Evolutionary conservation across 1,140 invertebrate genomes (phyloP), one percentile per base, ranked within the genome.

Genomic region (Babylonia areolata): DNA sequence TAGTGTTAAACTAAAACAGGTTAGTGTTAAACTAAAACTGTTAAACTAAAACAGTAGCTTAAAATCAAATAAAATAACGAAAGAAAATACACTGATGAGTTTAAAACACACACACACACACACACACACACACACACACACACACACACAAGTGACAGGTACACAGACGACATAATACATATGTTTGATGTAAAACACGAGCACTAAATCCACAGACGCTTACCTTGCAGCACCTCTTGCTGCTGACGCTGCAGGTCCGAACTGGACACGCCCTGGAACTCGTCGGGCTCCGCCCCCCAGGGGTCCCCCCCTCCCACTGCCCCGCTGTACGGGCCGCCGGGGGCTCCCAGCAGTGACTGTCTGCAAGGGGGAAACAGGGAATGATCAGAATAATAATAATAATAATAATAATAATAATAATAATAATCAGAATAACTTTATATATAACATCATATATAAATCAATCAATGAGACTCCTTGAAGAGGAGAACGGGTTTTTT

Each of bases 221-320:
- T 85, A 93, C 92, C 91, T 85, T 86, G 78, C n/a, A 93, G 91
- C 64, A 92, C 87, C 6, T 85, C 69, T 86, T 94, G 91, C 81
- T 94, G 94, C 69, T 94, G 92, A 20, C 90, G 84, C 69, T 91
- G 86, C n/a, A 94, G 90, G 20, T 93, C 92, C 46, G 87, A 85
- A 71, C 92, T 90, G n/a, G 88, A 88, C 46, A 93, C 78, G 75
- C 90, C 91, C 42, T 86, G 89, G 23, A 91, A 91, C 23, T 89
- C 89, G 39, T 93, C 93, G 75, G 92, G 90, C 87, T 94, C 93
- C 46, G 92, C 93, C 28, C 85, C 93, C 28, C 85, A 84, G 0
- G 82, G 82, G 69, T 89, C 82, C 90, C 85, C n/a, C 90, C 91
- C 37, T 89, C 91, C 91, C n/a, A 90, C 89, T 81, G 91, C 90